Evolutionary conservation across 2,113 vertebrate genomes (phyloP), one percentile per base, ranked within the genome.

Genomic region (Melanocharis versteri): DNA sequence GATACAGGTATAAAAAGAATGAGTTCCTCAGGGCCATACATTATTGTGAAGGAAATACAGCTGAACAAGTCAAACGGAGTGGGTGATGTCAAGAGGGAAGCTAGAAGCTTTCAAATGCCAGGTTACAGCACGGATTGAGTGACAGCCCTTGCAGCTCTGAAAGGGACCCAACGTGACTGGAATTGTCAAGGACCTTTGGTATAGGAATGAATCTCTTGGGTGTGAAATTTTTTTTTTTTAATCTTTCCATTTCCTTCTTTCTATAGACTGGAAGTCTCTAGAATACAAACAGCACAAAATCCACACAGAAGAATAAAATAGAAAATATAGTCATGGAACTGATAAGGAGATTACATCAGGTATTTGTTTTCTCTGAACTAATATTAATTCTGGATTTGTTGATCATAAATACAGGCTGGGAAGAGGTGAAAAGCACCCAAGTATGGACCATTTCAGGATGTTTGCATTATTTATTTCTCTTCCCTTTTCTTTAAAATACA

Each of bases 11-110:
- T 78, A 61, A 82, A 93, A 92, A 93, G 39, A 91, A 56, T 56
- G 45, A 62, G 54, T 64, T 97, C 70, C 90, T 77, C 33, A 68
- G 76, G 60, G 44, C 44, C 90, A 75, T 79, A 70, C 68, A 89
- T 79, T 95, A 83, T 69, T 91, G 85, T 95, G 82, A 97, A 88
- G 61, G 44, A 97, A 97, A 93, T 56, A 69, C 93, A 92, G 28
- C 64, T 31, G 58, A 96, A 79, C 15, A 42, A 88, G 68, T 94
- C 79, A 91, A 97, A 91, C 47, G 76, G 76, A 97, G 79, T 45
- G 45, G 87, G 69, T 89, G 80, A 96, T 93, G 80, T 95, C 85
- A 92, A 93, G 91, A 94, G 85, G 81, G 53, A 94, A 92, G 31
- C 64, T 60, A 86, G 81, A 95, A 78, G 51, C 39, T 95, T 95